phyloP scores from a whole-genome alignment of 2,113 vertebrate genomes.

The Lophochroa leadbeateri region DNA sequence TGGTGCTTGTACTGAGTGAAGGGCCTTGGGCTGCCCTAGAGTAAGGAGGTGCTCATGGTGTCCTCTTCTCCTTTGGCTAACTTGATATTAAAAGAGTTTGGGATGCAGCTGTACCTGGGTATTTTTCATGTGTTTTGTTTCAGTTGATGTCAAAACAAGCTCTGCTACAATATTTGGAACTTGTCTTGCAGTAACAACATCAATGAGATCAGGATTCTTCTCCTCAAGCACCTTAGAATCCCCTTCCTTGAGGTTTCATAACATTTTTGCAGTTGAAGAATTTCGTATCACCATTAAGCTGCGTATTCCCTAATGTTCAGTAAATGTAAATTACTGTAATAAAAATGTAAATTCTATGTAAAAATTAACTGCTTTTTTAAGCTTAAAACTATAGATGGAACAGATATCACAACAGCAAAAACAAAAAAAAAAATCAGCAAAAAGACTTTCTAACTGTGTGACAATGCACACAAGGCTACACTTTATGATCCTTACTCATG shows the following conservation, averaged over 20 bases:
- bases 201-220: neutral
- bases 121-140: neutral
- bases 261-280: neutral
- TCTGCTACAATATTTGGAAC: neutral
- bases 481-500: neutral
- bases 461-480: neutral
- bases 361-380: neutral
- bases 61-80: neutral
- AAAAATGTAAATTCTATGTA: neutral
- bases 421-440: neutral
- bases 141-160: neutral
- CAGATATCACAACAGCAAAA: neutral
- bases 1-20: neutral
- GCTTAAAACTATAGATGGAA: neutral
- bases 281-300: neutral
- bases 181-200: neutral
- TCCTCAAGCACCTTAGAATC: neutral
- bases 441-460: neutral
- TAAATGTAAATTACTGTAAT: too few species aligned
- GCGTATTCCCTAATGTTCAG: neutral
- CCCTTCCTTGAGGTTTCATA: neutral
- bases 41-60: neutral
- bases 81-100: neutral
- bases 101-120: neutral
- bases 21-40: neutral